Base-by-base conservation (phyloP, 2,797 vertebrate species). In the Clarias laeviceps region DNA sequence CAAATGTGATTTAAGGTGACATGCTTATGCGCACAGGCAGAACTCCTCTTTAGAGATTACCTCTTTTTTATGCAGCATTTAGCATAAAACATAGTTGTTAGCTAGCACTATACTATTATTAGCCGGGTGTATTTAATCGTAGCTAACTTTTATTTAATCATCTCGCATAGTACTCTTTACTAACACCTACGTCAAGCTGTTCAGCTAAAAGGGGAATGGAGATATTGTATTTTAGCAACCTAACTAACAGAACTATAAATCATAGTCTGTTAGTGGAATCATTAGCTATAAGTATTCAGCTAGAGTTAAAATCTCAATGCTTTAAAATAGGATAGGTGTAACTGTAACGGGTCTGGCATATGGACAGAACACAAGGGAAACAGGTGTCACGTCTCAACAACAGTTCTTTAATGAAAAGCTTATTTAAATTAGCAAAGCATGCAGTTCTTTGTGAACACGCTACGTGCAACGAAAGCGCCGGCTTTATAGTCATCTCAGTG, bases 1-100 rank as follows among this genome's bases (percentile, higher is more conserved):
- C 90, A 93, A 93, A 94, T 85, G 77, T 90, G 86, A 90, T 92
- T 92, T 88, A 77, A 50, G 87, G 69, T 88, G 84, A 88, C 32
- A 73, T 78, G 65, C 70, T 87, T 79, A 87, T 79, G 81, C 85
- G 85, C 68, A 74, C 81, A 82, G 72, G 59, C 34, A 64, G 24
- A 9, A 18, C 59, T 62, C 22, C 62, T 45, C 6, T 80, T 64
- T 64, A 45, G 45, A 45, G 45, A 45, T 22, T 17, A 14, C 18
- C 5, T 29, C 18, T 70, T 34, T 80, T 1, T 8, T 7, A 64
- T n/a, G 34, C 15, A 27, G n/a, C 37, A 9, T 37, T 45, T 27
- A 40, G 56, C 54, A 70, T 40, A 24, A 70, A 40, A 24, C 20
- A 4, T 56, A 12, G n/a, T 17, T 54, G 27, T 54, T 3, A 61